These are phyloP conservation scores for Aselliscus stoliczkanus DNA, from an alignment of 2,797 vertebrate genomes.

Conservation along the genomic window DNA sequence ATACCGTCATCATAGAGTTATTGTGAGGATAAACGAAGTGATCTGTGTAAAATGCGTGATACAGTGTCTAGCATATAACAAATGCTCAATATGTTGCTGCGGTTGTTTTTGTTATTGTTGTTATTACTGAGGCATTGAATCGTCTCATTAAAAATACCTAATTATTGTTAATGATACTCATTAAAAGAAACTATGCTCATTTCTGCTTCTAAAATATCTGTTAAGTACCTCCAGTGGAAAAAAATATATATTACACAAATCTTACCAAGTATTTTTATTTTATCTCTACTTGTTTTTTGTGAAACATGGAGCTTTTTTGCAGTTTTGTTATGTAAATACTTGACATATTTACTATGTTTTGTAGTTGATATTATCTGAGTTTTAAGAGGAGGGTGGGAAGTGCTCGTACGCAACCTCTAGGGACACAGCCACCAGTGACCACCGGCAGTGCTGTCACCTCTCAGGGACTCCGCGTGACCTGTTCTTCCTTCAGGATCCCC, in stretches of 20 bases:
- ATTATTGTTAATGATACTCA: background rate
- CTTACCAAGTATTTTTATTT: conserved; percentile 16
- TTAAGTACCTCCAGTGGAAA: background rate
- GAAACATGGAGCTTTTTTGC: background rate
- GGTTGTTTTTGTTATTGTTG: background rate
- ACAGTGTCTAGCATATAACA: background rate
- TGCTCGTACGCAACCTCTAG: background rate
- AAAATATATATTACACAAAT: background rate
- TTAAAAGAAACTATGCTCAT: background rate
- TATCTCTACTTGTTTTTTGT: background rate
- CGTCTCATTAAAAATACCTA: conserved; percentile 32
- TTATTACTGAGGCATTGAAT: background rate
- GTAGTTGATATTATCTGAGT: background rate
- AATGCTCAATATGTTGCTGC: background rate
- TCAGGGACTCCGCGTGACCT: background rate
- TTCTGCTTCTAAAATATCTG: conserved; percentile 12
- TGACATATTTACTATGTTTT: background rate
- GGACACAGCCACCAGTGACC: background rate
- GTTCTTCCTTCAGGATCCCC: background rate
- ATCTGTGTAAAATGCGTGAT: background rate
- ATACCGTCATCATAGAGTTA: background rate
- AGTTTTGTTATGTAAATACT: background rate
- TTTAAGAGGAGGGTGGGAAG: background rate
- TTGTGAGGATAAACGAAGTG: background rate
- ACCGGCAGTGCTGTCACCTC: background rate